Base-by-base conservation (phyloP, 1,140 invertebrate genomes). In the Magallana angulata region DNA sequence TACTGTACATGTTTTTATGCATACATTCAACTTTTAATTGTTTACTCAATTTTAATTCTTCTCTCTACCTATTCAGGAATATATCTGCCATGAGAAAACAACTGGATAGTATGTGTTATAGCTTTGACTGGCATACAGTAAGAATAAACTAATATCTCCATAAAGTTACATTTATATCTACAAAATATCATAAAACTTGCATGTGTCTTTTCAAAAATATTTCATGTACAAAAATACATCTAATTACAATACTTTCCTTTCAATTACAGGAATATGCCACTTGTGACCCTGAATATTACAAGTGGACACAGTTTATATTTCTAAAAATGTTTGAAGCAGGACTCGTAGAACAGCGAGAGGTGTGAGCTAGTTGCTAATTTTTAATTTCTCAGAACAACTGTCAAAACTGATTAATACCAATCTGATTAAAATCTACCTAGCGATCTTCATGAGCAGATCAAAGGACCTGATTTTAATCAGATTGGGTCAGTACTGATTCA, bases 301-400 rank as follows among this genome's bases (percentile, higher is more conserved):
- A 93, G 87, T 99, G 99, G 98, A 99, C 99, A 0, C 99, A 99
- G 95, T 97, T 97, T 92, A 96, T 99, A 85, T 99, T 99, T 95
- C 93, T 99, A 5, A 97, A 98, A 95, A 95, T 99, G 85, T 98
- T 96, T 95, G 96, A 99, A 92, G 96, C 96, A 71, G 97, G 97
- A 18, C 95, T 99, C 57, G 97, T 97, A 16, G 99, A 99, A 95
- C 97, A 97, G 93, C 98, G 97, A 95, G 96, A 98, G 95, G 97
- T 97, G 94, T 57, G 14, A 82, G 36, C 2, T 48, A 5, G 36
- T 48, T 48, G 36, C 36, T 48, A 48, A 48, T 4, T 5, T 48
- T 48, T 3, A 3, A 4, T 48, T 48, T 48, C 3, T 48, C 36
- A 48, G 36, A 48, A 48, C 36, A 1, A 36, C 36, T 4, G 36